phyloP scores from a whole-genome alignment of 2,797 vertebrate species.

The Cyprinodon diabolis region DNA sequence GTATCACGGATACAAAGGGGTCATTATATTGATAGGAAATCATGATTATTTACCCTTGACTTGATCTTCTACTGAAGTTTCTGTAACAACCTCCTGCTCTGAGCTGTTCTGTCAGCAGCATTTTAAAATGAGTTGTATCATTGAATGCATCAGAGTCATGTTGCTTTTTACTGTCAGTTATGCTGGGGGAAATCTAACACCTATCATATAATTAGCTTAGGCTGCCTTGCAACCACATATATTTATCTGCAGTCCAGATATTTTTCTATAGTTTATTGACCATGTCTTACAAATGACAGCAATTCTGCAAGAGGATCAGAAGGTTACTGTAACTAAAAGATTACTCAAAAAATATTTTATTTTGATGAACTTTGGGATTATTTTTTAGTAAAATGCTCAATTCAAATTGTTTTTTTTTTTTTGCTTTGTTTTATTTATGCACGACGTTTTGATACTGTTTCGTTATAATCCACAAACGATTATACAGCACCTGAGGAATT shows the following conservation, averaged over 20 bases:
- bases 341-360: neutral
- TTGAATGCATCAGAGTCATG: constrained; percentile 42
- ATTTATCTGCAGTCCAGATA: constrained; percentile 22
- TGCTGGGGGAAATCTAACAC: constrained; percentile 44
- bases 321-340: neutral
- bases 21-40: no score
- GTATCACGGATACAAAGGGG: neutral
- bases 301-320: neutral
- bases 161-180: constrained; percentile 27
- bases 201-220: constrained; percentile 65
- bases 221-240: constrained; percentile 50
- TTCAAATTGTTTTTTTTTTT: neutral
- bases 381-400: neutral
- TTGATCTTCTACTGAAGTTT: neutral
- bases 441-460: constrained; percentile 24
- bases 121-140: constrained; percentile 18
- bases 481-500: constrained; percentile 69
- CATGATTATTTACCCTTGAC: neutral
- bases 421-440: neutral
- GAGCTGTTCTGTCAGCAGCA: constrained; percentile 14
- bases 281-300: neutral
- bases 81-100: neutral
- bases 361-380: neutral
- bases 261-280: constrained; percentile 2
- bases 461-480: constrained; percentile 6